Evolutionary conservation across 2,888 invertebrate species (phyloP).

Genomic region (Euplagia quadripunctaria): DNA sequence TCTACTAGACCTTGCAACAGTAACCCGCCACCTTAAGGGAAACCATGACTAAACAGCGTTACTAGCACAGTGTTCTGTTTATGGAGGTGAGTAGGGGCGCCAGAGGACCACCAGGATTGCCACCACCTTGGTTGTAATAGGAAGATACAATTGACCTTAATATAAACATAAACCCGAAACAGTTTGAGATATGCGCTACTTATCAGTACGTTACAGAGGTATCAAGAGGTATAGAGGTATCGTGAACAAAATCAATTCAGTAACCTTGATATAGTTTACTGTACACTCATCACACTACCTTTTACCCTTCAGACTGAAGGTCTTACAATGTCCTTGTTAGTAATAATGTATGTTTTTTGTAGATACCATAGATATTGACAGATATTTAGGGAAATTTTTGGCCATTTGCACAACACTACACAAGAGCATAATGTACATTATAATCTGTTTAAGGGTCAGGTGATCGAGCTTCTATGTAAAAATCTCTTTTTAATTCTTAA

Average conservation of each 20-base stretch:
- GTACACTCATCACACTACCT: no score
- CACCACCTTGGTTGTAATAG: not conserved
- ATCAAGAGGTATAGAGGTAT: no score
- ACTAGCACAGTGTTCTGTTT: no score
- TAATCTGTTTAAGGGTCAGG: not conserved
- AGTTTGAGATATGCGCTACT: not conserved
- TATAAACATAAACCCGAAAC: not conserved
- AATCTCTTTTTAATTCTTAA: no score
- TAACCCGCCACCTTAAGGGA: no score
- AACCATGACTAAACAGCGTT: no score
- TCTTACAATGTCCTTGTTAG: not conserved
- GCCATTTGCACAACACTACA: not conserved
- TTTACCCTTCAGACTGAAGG: not conserved
- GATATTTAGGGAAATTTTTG: not conserved
- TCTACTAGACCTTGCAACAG: no score
- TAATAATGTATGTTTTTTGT: not conserved
- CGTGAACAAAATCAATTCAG: not conserved
- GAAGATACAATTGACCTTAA: not conserved
- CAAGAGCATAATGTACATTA: not conserved
- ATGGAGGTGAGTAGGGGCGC: no score
- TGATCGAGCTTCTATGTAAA: no score
- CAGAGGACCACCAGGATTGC: not conserved
- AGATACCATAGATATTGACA: not conserved
- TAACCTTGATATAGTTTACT: not conserved
- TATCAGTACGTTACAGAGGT: not conserved